phyloP scores from a whole-genome alignment of 2,113 vertebrate species.

The Apeltes quadracus region DNA sequence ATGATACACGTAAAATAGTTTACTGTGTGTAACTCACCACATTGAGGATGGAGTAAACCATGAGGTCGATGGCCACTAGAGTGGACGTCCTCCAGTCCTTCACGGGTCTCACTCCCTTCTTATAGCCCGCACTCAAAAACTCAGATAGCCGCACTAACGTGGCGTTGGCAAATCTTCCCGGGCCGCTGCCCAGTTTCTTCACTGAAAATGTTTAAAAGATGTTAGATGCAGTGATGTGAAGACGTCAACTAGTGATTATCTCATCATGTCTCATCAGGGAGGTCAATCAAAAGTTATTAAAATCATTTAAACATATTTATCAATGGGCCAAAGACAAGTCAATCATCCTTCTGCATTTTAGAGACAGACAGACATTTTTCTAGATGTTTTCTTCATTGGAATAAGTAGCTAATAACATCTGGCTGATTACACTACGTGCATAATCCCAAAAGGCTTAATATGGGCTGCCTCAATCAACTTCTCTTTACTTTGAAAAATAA shows the following conservation, averaged over 20 bases:
- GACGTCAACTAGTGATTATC: neutral
- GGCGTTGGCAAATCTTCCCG: conserved; percentile 68
- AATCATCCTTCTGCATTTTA: neutral
- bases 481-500: too few species aligned
- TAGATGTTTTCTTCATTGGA: neutral
- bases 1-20: neutral
- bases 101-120: conserved; percentile 90
- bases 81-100: conserved; percentile 91
- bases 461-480: neutral
- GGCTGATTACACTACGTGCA: neutral
- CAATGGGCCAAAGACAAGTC: neutral
- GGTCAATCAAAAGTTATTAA: neutral
- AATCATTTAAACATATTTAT: neutral
- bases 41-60: conserved; percentile 93
- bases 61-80: conserved; percentile 90
- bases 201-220: conserved; percentile 42
- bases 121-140: conserved; percentile 85
- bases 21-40: conserved; percentile 85
- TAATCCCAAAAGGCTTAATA: neutral
- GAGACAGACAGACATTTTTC: neutral
- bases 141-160: conserved; percentile 84
- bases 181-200: conserved; percentile 56
- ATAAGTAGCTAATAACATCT: neutral
- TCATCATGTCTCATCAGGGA: too few species aligned
- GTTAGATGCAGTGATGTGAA: neutral